phyloP scores from a whole-genome alignment of 2,113 vertebrate species.

The Solenodon paradoxus region DNA sequence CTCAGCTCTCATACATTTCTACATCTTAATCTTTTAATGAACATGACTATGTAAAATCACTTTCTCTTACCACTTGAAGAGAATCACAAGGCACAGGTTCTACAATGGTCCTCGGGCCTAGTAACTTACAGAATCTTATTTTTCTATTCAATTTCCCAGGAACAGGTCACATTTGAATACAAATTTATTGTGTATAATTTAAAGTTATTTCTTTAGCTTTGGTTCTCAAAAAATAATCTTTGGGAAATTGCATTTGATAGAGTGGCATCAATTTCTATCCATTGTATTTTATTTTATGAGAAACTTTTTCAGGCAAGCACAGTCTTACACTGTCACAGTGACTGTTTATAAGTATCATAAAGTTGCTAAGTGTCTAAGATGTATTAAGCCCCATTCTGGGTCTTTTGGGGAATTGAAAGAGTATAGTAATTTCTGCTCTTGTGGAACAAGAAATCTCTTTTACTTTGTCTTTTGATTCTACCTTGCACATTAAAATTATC shows the following conservation, averaged over 20 bases:
- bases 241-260: background rate
- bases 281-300: conserved; percentile 40
- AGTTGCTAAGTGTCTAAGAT: background rate
- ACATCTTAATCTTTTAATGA: conserved; percentile 56
- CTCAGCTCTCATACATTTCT: conserved; percentile 34
- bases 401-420: background rate
- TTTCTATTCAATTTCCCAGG: background rate
- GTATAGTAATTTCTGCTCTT: background rate
- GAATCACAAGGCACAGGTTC: background rate
- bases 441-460: background rate
- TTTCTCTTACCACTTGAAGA: conserved; percentile 25
- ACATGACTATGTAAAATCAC: conserved; percentile 55
- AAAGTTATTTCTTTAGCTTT: conserved; percentile 52
- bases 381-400: background rate
- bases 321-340: background rate
- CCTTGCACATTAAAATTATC: background rate
- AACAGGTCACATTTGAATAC: background rate
- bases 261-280: conserved; percentile 43
- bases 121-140: conserved; percentile 14
- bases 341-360: conserved; percentile 39
- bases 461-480: background rate
- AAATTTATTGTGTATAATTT: conserved; percentile 21
- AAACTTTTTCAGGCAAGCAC: background rate
- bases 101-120: background rate
- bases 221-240: conserved; percentile 42